Percentiles rank a stretch among this genome's conserved stretches.
phyloP scores from a whole-genome alignment of 2,888 invertebrate genomes.

The Lamellibrachia satsuma region DNA sequence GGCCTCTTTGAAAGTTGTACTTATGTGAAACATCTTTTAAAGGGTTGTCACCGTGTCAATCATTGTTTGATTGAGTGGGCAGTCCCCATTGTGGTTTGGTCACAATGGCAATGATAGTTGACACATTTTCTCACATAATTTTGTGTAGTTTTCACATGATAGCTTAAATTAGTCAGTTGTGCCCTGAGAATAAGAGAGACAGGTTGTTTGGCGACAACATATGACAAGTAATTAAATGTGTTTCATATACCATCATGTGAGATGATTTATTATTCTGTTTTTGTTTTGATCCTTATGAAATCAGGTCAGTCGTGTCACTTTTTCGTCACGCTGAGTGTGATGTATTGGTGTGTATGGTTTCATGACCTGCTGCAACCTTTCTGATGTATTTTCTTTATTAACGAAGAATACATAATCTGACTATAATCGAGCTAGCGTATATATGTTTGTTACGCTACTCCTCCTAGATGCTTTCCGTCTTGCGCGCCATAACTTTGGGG shows the following conservation, averaged over 20 bases:
- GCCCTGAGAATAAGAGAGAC: not conserved
- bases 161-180: not conserved
- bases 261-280: not conserved
- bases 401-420: too few relatives aligned
- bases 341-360: not conserved
- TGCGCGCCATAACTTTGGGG: too few relatives aligned
- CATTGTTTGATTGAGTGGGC: not conserved
- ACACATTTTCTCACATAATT: not conserved
- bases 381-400: not conserved
- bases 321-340: not conserved
- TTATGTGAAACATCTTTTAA: not conserved
- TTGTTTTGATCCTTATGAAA: not conserved
- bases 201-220: not conserved
- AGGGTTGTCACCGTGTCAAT: not conserved
- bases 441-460: too few relatives aligned
- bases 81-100: not conserved
- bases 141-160: not conserved
- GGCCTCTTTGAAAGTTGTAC: not conserved
- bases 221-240: not conserved
- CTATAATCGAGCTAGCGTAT: too few relatives aligned
- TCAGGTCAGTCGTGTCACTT: not conserved
- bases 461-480: too few relatives aligned
- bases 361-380: not conserved
- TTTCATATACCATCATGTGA: not conserved
- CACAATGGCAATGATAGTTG: not conserved